A percentile compares a stretch with the other conserved stretches of the same genome.
Conservation (phyloP, 2,888 invertebrate genomes). For the Sminthurinus aureus region DNA sequence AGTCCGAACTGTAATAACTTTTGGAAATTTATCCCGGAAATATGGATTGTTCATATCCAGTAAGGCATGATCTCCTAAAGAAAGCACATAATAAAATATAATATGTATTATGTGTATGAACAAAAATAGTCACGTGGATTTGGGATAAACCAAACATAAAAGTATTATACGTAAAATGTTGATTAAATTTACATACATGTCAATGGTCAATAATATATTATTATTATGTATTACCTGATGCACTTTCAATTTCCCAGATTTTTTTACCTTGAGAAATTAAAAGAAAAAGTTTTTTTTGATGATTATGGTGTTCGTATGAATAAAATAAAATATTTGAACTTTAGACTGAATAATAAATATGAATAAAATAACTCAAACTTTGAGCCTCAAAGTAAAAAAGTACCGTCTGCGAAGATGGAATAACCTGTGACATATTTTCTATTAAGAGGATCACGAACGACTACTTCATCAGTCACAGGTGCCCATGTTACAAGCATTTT, state of each 20-base stretch:
- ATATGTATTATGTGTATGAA: no score
- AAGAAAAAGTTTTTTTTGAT: neutral
- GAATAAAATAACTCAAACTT: no score
- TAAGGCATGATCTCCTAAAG: constrained; percentile 24
- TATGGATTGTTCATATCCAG: constrained; percentile 19
- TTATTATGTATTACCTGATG: constrained; percentile 17
- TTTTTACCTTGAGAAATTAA: constrained; percentile 12
- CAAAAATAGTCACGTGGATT: no score
- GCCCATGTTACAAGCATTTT: constrained; percentile 14
- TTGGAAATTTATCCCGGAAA: constrained; percentile 12
- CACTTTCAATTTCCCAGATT: constrained; percentile 27
- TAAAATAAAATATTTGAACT: no score
- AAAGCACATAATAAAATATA: neutral
- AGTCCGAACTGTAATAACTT: constrained; percentile 17
- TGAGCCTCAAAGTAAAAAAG: no score
- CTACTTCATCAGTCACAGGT: neutral
- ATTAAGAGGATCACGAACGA: neutral
- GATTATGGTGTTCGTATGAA: no score
- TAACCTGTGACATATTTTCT: constrained; percentile 21
- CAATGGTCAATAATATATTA: neutral
- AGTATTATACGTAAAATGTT: neutral
- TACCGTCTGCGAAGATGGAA: constrained; percentile 16
- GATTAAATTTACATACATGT: neutral
- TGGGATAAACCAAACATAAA: neutral
- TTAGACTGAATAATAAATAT: no score